These are phyloP conservation scores for Helarctos malayanus DNA, from an alignment of 2,797 vertebrate species.

Conservation along the genomic window DNA sequence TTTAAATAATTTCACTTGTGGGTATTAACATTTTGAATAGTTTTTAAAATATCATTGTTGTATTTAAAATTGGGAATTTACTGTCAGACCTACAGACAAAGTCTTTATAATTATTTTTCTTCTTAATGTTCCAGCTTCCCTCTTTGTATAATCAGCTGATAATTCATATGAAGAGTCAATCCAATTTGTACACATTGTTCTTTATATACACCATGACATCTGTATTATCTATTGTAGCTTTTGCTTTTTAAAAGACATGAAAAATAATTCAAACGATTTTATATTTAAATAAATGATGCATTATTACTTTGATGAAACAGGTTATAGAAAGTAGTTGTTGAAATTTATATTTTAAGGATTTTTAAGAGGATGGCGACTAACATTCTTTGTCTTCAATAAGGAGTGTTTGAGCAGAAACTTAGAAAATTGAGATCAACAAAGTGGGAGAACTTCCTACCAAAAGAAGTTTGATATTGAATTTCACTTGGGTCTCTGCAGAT, in stretches of 20 bases:
- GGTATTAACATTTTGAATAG: conserved; percentile 13
- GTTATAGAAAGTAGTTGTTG: background rate
- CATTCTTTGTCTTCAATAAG: background rate
- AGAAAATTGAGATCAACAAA: conserved; percentile 31
- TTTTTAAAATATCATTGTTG: conserved; percentile 42
- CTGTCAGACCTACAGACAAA: background rate
- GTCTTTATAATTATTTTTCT: conserved; percentile 39
- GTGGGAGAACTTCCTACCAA: background rate
- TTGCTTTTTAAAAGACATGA: background rate
- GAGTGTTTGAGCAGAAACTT: conserved; percentile 36
- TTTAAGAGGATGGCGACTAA: background rate
- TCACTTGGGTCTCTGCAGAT: background rate
- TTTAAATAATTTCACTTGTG: conserved; percentile 71
- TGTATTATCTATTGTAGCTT: background rate
- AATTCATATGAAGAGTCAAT: conserved; percentile 63
- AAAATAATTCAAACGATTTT: background rate
- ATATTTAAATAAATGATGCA: background rate
- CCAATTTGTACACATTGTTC: background rate
- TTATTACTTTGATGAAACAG: conserved; percentile 2
- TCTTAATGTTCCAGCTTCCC: conserved; percentile 59
- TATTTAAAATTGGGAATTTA: conserved; percentile 63
- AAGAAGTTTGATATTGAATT: background rate
- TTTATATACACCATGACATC: background rate
- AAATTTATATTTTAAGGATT: conserved; percentile 25
- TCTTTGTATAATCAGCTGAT: background rate